Conservation (phyloP, 2,888 invertebrate genomes). For the Orchesellides sinensis region DNA sequence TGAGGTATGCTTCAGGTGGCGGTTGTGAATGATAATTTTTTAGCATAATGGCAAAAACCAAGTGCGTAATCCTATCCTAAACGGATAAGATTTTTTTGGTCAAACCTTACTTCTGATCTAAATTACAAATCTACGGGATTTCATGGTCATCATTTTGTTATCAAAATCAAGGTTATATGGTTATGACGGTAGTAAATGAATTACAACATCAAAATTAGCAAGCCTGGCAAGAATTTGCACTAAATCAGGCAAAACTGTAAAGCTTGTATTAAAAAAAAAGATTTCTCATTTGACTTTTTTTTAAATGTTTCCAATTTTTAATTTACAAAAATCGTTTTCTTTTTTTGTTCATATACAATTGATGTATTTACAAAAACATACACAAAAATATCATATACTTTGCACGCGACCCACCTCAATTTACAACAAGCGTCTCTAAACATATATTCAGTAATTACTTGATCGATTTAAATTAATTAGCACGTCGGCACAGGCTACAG, state of each 20-base stretch:
- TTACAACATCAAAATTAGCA: not conserved
- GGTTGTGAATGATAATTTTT: no score
- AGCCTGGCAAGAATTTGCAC: not conserved
- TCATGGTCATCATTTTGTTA: conserved; percentile 19
- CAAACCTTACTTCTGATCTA: no score
- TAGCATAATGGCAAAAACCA: no score
- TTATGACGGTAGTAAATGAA: not conserved
- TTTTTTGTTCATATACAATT: no score
- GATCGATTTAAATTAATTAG: not conserved
- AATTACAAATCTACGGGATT: no score
- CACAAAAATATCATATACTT: not conserved
- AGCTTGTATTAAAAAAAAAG: not conserved
- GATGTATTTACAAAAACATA: no score
- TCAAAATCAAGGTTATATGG: not conserved
- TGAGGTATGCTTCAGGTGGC: no score
- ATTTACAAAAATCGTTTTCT: no score
- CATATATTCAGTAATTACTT: not conserved
- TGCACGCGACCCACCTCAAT: not conserved
- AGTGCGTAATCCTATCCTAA: no score
- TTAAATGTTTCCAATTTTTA: not conserved
- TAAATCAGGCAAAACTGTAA: not conserved
- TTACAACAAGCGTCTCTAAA: conserved; percentile 1
- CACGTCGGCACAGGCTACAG: conserved; percentile 77
- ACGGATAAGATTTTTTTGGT: no score
- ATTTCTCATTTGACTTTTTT: no score